phyloP scores from a whole-genome alignment of 2,888 invertebrate genomes.

The Aricia artaxerxes region DNA sequence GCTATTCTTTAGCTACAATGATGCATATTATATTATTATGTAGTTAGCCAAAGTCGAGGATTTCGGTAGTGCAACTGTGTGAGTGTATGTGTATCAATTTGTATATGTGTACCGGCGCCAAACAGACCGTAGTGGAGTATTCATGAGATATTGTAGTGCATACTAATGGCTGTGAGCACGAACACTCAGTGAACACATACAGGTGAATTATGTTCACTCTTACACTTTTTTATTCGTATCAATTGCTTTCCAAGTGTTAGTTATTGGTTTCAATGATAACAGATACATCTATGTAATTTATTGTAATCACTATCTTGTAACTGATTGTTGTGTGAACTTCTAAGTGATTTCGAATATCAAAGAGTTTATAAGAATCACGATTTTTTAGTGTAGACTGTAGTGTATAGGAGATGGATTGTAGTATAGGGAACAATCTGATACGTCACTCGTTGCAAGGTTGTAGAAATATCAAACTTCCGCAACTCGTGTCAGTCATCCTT shows the following conservation, averaged over 20 bases:
- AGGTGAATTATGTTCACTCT: not conserved
- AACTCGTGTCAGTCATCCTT: too few species aligned
- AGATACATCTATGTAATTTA: not conserved
- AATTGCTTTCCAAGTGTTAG: not conserved
- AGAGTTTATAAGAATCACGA: too few species aligned
- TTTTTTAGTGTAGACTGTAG: too few species aligned
- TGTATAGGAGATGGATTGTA: too few species aligned
- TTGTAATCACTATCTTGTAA: not conserved
- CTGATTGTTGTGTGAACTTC: too few species aligned
- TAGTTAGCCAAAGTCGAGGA: conserved; percentile 1
- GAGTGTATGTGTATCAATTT: not conserved
- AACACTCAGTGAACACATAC: not conserved
- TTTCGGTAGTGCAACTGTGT: too few species aligned
- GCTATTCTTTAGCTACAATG: not conserved
- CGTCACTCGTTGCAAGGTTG: too few species aligned
- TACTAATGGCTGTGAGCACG: not conserved
- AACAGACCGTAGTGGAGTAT: not conserved
- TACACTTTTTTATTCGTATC: not conserved
- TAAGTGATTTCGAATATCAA: too few species aligned
- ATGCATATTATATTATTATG: not conserved
- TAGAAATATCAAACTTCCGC: too few species aligned
- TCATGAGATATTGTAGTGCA: not conserved
- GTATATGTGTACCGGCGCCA: not conserved
- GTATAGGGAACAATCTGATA: too few species aligned
- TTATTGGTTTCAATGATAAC: not conserved